A percentile compares a stretch with the other conserved stretches of the same genome.
phyloP scores from a whole-genome alignment of 2,113 vertebrate genomes.

The Axis porcinus region DNA sequence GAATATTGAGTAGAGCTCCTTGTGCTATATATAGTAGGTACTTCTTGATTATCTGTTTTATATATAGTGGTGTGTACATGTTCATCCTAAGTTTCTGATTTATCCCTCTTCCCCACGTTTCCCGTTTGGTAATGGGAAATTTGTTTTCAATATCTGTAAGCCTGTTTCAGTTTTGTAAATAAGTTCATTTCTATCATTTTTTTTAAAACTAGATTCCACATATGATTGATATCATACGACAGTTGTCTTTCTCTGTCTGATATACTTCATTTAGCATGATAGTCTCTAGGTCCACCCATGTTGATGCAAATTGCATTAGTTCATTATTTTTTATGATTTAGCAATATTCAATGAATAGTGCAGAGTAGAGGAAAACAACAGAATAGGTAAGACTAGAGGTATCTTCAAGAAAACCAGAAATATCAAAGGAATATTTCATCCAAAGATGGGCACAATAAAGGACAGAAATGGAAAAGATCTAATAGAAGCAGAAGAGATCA shows the following conservation, averaged over 20 bases:
- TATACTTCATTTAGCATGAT: background rate
- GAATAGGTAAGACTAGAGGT: background rate
- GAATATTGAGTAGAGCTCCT: background rate
- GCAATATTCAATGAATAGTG: background rate
- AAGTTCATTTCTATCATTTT: background rate
- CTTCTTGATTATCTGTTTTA: background rate
- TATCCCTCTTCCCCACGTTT: background rate
- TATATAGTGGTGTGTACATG: background rate
- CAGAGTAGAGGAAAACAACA: background rate
- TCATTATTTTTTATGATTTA: background rate
- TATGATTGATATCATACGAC: background rate
- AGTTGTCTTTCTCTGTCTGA: background rate
- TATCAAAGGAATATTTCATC: background rate
- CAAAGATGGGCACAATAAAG: background rate
- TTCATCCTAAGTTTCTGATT: background rate
- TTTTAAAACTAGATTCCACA: background rate
- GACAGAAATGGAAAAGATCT: background rate
- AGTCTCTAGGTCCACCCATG: background rate
- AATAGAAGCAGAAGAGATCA: background rate
- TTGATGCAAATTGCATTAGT: background rate
- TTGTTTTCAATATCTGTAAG: background rate
- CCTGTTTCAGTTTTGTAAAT: background rate
- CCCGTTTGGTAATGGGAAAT: accelerated
- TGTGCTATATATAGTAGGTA: background rate
- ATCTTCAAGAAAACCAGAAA: background rate